These are phyloP conservation scores for Leistus spinibarbis DNA, from an alignment of 2,888 invertebrate genomes.

Conservation along the genomic window DNA sequence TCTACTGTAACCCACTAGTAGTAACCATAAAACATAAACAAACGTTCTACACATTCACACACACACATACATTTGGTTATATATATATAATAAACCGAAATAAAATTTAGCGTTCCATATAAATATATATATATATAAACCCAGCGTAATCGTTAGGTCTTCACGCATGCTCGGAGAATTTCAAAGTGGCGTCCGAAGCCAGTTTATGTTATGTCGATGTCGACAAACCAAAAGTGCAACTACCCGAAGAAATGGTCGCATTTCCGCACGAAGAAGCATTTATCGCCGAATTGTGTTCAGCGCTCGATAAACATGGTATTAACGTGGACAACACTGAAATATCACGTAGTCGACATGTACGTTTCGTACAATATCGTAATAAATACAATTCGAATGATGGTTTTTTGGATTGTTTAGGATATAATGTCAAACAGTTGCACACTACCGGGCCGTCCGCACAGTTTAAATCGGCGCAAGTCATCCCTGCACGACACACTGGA, in stretches of 20 bases:
- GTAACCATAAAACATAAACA: too few relatives aligned
- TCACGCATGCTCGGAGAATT: constrained; percentile 66
- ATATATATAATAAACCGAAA: not conserved
- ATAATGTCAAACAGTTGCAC: constrained; percentile 83
- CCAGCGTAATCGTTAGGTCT: constrained; percentile 57
- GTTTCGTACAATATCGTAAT: not conserved
- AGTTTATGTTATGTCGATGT: constrained; percentile 95
- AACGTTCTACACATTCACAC: too few relatives aligned
- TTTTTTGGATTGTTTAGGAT: constrained; percentile 57
- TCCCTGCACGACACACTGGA: constrained; percentile 79
- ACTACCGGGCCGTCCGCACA: constrained; percentile 65
- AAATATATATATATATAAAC: not conserved
- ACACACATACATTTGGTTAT: too few relatives aligned
- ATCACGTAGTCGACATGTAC: constrained; percentile 42
- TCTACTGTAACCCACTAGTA: not conserved
- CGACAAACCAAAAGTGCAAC: constrained; percentile 88
- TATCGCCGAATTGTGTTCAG: constrained; percentile 79
- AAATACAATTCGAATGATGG: not conserved
- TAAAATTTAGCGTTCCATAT: not conserved
- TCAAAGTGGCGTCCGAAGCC: constrained; percentile 78
- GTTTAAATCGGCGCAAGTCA: constrained; percentile 73
- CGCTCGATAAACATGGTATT: constrained; percentile 72
- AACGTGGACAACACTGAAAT: constrained; percentile 54
- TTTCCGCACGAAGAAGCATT: constrained; percentile 92
- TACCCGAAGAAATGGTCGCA: constrained; percentile 93